Evolutionary conservation across 2,113 vertebrate genomes (phyloP), one percentile per base, ranked within the genome.

Genomic region (Probosciger aterrimus): DNA sequence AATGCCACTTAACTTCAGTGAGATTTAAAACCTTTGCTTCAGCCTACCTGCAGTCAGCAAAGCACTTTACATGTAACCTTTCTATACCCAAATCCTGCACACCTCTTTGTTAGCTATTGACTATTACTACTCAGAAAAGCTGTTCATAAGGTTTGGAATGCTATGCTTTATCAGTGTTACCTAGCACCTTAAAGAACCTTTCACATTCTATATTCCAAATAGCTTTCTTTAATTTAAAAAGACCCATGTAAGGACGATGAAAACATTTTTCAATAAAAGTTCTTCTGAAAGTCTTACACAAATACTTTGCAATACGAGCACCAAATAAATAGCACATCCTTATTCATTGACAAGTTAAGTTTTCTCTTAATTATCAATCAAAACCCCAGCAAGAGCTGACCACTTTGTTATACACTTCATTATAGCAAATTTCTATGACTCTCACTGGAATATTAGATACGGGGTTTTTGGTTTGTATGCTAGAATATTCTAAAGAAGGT

Each of bases 231-330:
- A 22, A 28, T 65, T 71, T 50, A 28, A 50, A 67, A 57, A 62
- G 41, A 67, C n/a, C 14, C 2, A 0, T 0, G 0, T 43, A n/a
- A 83, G 37, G 63, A 47, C 33, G 55, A 11, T 11, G 69, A 47
- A 79, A 91, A 52, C 15, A 14, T 20, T 59, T 77, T 50, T 31
- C 30, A 18, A 5, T 39, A 15, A 11, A 63, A 63, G 30, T 28
- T 24, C 10, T 78, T 80, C 41, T 43, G 12, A 25, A 62, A 91
- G 30, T 19, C 4, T 49, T 53, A 43, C n/a, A 70, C 19, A 47
- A 79, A 39, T 25, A 49, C 15, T 37, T 46, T 16, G 35, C 44
- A 44, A 10, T 44, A 39, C 28, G 4, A 79, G 30, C 35, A 43
- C 19, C 46, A 52, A 76, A 91, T 30, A 63, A 88, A 75, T 52